Base-by-base conservation (phyloP, 23 tunicate species). In the Clavelina lepadiformis region DNA sequence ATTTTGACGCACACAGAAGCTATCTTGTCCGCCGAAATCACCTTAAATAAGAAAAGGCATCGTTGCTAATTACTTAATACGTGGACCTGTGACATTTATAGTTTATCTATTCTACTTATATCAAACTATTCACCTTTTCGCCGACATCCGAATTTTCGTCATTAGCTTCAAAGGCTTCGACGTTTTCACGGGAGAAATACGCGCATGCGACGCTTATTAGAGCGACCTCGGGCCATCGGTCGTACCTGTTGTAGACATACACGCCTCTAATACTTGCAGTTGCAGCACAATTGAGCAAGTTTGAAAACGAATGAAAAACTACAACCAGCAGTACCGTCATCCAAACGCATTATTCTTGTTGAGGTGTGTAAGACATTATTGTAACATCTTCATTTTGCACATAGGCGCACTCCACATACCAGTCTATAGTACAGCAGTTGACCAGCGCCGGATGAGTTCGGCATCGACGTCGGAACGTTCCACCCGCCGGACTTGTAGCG, bases 351-450 rank as follows among this genome's bases (percentile, higher is more conserved):
- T n/a, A n/a, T n/a, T n/a, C n/a, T n/a, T n/a, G n/a, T n/a, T n/a
- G n/a, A n/a, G n/a, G n/a, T 41, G 49, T 41, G 49, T 8, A 41
- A 8, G 15, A 41, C 11, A 15, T 8, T 15, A 8, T 41, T 11
- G 11, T 41, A 41, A 41, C 49, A 41, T 8, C 15, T 15, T 8
- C 49, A 8, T 11, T 8, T 41, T 8, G 15, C 15, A 8, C 50
- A 41, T 41, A 18, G 71, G 22, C 25, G 23, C 13, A 44, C 20
- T n/a, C 3, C 1, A 69, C 95, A 50, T 59, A 87, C 97, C 97
- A 89, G 55, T 89, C 97, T 28, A 89, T 89, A 8, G 97, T 89
- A 80, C 97, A 89, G 69, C 97, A 89, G 74, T 89, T 89, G 51
- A 89, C 80, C 24, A 89, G 68, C n/a, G 97, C 88, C 5, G 97